Evolutionary conservation across 2,888 invertebrate species (phyloP).

Genomic region (Himalopsyche japonica): DNA sequence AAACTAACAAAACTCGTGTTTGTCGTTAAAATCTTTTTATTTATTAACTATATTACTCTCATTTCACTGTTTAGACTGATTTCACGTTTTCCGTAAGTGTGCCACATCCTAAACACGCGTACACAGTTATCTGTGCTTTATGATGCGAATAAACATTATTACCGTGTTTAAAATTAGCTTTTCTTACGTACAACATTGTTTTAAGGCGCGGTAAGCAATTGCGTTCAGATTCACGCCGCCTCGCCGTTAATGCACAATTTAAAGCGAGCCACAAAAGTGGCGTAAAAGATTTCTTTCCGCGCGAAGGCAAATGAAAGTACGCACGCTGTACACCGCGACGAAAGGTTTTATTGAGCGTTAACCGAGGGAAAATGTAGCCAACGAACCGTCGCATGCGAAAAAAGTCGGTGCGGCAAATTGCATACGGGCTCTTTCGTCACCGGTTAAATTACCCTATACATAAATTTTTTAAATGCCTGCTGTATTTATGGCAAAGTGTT

Average conservation of each 20-base stretch:
- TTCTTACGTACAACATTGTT: not conserved
- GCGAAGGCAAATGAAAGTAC: not conserved
- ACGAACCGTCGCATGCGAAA: not conserved
- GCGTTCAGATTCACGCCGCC: not conserved
- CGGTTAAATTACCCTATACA: too few species aligned
- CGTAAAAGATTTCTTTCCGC: not conserved
- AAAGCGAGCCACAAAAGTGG: not conserved
- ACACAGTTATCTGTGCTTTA: not conserved
- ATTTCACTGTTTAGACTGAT: too few species aligned
- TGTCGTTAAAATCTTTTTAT: too few species aligned
- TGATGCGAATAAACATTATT: not conserved
- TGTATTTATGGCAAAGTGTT: too few species aligned
- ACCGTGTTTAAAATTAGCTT: not conserved
- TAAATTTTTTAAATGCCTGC: too few species aligned
- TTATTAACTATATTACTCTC: too few species aligned
- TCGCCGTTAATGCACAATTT: not conserved
- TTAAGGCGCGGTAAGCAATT: not conserved
- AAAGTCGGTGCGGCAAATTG: not conserved
- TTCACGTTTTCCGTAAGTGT: too few species aligned
- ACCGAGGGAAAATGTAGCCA: not conserved
- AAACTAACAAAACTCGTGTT: too few species aligned
- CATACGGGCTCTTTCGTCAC: not conserved
- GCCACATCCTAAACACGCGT: not conserved
- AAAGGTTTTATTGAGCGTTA: not conserved
- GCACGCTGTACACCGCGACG: not conserved